A percentile compares a stretch with the other conserved stretches of the same genome.
phyloP scores from a whole-genome alignment of 1,140 invertebrate species.

The Euschistus heros region DNA sequence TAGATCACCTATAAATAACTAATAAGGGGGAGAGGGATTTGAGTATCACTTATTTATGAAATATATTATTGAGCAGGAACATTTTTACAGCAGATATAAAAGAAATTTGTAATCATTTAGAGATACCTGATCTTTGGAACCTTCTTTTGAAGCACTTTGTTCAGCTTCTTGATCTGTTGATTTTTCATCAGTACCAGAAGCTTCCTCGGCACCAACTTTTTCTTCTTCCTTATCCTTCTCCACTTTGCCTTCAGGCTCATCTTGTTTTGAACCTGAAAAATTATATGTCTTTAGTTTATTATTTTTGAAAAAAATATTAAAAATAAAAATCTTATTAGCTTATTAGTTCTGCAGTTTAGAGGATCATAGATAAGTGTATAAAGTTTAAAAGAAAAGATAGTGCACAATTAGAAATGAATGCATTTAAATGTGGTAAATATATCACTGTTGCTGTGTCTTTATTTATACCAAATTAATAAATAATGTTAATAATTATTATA shows the following conservation, averaged over 20 bases:
- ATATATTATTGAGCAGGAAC: too few species aligned
- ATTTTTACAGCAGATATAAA: too few species aligned
- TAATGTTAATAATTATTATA: too few species aligned
- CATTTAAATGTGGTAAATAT: too few species aligned
- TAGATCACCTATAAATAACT: background rate
- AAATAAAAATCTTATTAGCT: too few species aligned
- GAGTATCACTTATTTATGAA: background rate
- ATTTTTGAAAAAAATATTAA: background rate
- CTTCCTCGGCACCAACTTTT: conserved; percentile 38
- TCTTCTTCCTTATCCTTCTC: conserved; percentile 39
- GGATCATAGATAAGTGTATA: too few species aligned
- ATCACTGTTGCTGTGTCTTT: too few species aligned
- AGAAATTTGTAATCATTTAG: too few species aligned
- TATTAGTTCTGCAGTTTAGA: background rate
- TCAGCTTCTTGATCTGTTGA: conserved; percentile 36
- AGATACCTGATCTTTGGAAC: conserved; percentile 33
- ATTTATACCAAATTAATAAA: too few species aligned
- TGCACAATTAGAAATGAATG: too few species aligned
- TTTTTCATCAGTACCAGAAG: conserved; percentile 46
- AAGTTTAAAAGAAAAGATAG: too few species aligned
- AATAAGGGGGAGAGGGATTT: background rate
- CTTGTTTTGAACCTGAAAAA: background rate
- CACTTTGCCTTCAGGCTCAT: conserved; percentile 33
- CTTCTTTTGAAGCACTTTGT: conserved; percentile 30
- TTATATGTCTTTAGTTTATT: background rate